Evolutionary conservation across 2,113 vertebrate genomes (phyloP), one percentile per base, ranked within the genome.

Genomic region (Gambusia affinis): DNA sequence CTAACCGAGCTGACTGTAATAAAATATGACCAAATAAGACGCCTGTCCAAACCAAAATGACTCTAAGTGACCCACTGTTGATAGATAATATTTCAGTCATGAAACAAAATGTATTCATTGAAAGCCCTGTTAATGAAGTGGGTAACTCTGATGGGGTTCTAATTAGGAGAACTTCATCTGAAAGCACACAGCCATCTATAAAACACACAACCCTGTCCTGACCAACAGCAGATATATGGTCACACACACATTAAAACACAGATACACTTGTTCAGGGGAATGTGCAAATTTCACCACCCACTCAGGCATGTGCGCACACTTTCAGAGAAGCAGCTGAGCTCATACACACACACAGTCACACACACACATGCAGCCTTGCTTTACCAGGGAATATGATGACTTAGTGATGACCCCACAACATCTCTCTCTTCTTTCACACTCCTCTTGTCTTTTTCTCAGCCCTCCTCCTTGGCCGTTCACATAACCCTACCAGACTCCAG

Each of bases 401-500:
- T 89, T 85, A 83, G 65, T 72, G 78, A 83, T 91, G 91, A 93
- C 87, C 87, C 83, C 70, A 64, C 79, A 95, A 91, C 74, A 82
- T 91, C 83, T 84, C 54, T 88, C 88, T 78, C 78, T 79, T 89
- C 80, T 89, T 85, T 93, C 89, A 87, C 89, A 89, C 86, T 88
- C 87, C 80, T 86, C 82, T 81, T 44, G 67, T 88, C 85, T 84
- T 37, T 91, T 90, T 93, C 92, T 92, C 90, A 91, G 87, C 78
- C 87, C 87, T 85, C 91, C 88, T 92, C 89, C 68, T 79, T 78
- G 89, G 84, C 85, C 89, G 93, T 97, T 98, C 98, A 97, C 97
- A 99, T 97, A 97, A 97, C 96, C 97, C 96, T 90, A 76, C 68
- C 89, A 92, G 92, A 90, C 95, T 95, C 95, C 72, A 87, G 90